phyloP scores from a whole-genome alignment of 2,888 invertebrate species.

The Tenthredo scrophulariae region DNA sequence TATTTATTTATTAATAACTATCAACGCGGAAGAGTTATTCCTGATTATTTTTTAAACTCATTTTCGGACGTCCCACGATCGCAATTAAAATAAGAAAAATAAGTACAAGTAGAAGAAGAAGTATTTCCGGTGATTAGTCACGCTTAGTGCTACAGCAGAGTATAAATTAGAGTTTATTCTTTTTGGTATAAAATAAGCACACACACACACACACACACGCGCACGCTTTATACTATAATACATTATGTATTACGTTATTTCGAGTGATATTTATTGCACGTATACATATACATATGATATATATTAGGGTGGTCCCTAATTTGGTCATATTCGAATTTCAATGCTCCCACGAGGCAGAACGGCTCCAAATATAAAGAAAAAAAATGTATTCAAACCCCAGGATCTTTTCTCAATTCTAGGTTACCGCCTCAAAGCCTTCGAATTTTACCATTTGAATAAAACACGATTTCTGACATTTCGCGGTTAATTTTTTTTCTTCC shows the following conservation, averaged over 20 bases:
- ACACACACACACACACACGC: not conserved
- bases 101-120: slow-evolving; percentile 10
- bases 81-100: not conserved
- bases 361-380: no score
- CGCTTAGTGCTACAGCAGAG: not conserved
- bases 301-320: no score
- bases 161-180: not conserved
- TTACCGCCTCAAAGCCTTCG: no score
- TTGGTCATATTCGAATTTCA: no score
- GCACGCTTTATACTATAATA: not conserved
- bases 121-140: slow-evolving; percentile 39
- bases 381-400: no score
- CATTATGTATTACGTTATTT: not conserved
- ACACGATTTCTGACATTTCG: no score
- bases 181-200: not conserved
- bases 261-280: not conserved
- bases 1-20: slow-evolving; percentile 4
- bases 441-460: no score
- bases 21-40: slow-evolving; percentile 1
- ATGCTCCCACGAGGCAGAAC: no score
- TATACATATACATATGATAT: no score
- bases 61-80: slow-evolving; percentile 10
- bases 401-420: no score
- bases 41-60: not conserved
- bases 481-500: no score